Base-by-base conservation (phyloP, 2,888 invertebrate genomes). In the Idaea dimidiata region DNA sequence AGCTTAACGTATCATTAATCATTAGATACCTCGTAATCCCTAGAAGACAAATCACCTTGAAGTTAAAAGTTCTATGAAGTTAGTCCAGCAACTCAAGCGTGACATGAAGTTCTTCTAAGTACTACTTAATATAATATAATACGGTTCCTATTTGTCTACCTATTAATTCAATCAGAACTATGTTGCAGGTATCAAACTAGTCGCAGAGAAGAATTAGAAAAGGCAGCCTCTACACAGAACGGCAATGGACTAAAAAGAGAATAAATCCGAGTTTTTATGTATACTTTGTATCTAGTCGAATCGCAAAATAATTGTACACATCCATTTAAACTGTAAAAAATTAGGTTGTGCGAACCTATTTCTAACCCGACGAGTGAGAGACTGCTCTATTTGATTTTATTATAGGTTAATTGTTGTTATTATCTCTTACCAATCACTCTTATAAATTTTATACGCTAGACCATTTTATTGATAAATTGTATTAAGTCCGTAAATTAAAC, bases 191-290 rank as follows among this genome's bases (percentile, higher is more conserved):
- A 94, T 85, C 94, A 88, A 85, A 94, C 86, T 72, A 89, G 84
- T 70, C 88, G 94, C 73, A 91, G 94, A 63, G 94, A 94, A 75
- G 91, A 90, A 69, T 67, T 88, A 59, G 91, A 91, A 69, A 89
- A 76, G 81, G 84, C 80, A 53, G 77, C 89, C 55, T 79, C 88
- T 14, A 88, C 93, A 62, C 90, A 94, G 64, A 94, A 94, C 73
- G 93, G 94, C 65, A 94, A 94, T 76, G 94, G 94, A 61, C 88
- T 94, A 66, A 94, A 94, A 79, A 93, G 94, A 81, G 94, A 94
- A 70, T 94, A 93, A 86, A 73, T 58, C 54, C 8, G 55, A 60
- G 31, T 58, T 58, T 57, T 59, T 58, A 60, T 57, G 16, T 58
- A 61, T 59, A 53, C 59, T 32, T 33, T 57, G 53, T 59, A 59